These are phyloP conservation scores for Plutomurus gul DNA, from an alignment of 1,140 invertebrate genomes.

Conservation along the genomic window DNA sequence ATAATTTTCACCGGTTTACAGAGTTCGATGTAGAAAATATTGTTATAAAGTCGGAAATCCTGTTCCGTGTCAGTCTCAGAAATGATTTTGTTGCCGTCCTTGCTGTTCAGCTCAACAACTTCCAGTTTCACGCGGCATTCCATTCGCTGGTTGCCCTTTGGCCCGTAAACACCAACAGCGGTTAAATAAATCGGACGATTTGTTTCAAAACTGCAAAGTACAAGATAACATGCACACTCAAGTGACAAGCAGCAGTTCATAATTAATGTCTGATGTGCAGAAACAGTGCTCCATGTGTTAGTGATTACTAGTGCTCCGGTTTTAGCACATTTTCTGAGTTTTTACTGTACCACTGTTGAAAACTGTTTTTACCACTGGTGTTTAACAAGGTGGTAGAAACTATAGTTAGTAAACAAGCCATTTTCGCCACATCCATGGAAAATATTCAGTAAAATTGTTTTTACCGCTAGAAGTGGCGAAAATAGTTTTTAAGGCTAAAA, in stretches of 20 bases:
- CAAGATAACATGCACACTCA: background rate
- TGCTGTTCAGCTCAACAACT: background rate
- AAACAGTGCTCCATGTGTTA: too few relatives aligned
- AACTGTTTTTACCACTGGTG: too few relatives aligned
- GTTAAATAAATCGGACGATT: background rate
- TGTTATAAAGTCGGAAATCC: background rate
- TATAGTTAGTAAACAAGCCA: too few relatives aligned
- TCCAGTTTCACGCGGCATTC: background rate
- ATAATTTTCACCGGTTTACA: background rate
- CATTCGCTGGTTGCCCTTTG: background rate
- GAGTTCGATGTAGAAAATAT: background rate
- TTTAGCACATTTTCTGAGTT: too few relatives aligned
- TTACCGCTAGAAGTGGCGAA: too few relatives aligned
- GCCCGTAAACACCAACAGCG: background rate
- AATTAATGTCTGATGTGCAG: too few relatives aligned
- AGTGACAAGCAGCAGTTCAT: background rate
- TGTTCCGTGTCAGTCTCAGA: background rate
- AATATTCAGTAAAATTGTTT: too few relatives aligned
- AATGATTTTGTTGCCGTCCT: background rate
- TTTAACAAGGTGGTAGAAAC: too few relatives aligned
- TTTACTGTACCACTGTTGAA: too few relatives aligned
- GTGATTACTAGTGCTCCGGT: too few relatives aligned
- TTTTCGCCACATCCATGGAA: too few relatives aligned
- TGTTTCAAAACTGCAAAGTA: background rate
- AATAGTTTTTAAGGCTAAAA: too few relatives aligned